Conservation (phyloP, 2,113 vertebrate genomes). For the Toxotes jaculatrix region DNA sequence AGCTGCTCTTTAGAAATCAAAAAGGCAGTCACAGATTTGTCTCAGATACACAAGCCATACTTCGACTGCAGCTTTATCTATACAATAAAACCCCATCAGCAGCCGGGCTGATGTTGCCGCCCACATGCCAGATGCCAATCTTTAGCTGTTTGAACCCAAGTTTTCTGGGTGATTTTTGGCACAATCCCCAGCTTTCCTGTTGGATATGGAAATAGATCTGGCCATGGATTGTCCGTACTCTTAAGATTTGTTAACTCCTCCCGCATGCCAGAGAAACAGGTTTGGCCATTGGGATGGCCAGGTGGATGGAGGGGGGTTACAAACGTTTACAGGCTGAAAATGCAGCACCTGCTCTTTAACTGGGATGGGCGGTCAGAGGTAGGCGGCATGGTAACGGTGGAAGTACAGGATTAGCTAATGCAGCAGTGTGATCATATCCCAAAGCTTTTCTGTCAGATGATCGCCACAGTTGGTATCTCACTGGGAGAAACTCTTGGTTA, state of each 20-base stretch:
- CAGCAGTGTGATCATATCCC: not conserved
- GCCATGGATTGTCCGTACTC: not conserved
- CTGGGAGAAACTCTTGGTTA: not conserved
- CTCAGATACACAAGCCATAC: not conserved
- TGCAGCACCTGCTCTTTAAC: conserved; percentile 42
- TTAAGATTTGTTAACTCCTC: conserved; percentile 22
- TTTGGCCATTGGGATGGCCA: conserved; percentile 44
- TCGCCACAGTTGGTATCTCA: not conserved
- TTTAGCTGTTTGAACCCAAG: not conserved
- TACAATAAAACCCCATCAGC: not conserved
- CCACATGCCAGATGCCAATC: not conserved
- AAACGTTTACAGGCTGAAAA: conserved; percentile 17
- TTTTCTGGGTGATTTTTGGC: conserved; percentile 22
- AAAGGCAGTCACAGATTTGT: no score
- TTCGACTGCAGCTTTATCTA: not conserved
- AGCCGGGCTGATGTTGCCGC: not conserved
- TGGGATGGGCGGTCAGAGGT: not conserved
- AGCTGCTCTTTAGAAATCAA: no score
- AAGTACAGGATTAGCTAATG: not conserved
- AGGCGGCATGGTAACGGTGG: not conserved
- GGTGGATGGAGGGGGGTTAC: conserved; percentile 20
- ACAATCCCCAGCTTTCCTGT: conserved; percentile 6
- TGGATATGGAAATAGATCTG: conserved; percentile 49
- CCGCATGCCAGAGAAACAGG: conserved; percentile 48
- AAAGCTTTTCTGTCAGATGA: not conserved